Evolutionary conservation across 2,113 vertebrate species (phyloP).

Genomic region (Fukomys damarensis): DNA sequence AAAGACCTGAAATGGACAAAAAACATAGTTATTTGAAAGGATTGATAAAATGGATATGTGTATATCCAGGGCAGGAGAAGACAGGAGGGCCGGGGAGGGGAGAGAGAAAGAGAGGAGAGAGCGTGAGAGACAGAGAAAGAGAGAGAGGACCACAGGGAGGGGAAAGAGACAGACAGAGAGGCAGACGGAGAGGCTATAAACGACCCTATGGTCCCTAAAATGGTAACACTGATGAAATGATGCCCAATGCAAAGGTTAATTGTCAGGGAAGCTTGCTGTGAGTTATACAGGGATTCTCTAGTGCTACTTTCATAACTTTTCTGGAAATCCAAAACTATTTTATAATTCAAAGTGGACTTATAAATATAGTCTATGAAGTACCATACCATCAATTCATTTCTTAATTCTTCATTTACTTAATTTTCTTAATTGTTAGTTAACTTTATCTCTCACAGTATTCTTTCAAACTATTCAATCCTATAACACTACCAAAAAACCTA

Average conservation of each 20-base stretch:
- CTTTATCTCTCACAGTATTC: background rate
- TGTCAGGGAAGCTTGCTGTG: background rate
- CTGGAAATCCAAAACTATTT: background rate
- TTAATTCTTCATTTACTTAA: background rate
- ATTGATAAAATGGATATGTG: background rate
- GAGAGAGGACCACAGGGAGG: too few species aligned
- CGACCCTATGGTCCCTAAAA: background rate
- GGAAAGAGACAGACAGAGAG: background rate
- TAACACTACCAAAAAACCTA: background rate
- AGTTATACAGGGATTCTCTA: too few species aligned
- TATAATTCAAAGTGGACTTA: background rate
- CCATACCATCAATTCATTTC: background rate
- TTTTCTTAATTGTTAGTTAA: background rate
- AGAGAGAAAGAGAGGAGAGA: accelerated
- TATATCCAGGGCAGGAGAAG: background rate
- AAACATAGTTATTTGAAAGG: background rate
- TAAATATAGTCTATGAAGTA: background rate
- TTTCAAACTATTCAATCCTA: background rate
- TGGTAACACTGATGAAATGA: background rate
- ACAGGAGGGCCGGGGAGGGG: accelerated
- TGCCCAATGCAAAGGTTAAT: background rate
- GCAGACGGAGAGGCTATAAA: background rate
- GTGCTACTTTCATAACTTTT: background rate
- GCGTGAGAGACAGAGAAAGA: too few species aligned
- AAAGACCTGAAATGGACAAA: background rate